These are phyloP conservation scores for Aromia moschata DNA, from an alignment of 2,888 invertebrate species.

Conservation along the genomic window DNA sequence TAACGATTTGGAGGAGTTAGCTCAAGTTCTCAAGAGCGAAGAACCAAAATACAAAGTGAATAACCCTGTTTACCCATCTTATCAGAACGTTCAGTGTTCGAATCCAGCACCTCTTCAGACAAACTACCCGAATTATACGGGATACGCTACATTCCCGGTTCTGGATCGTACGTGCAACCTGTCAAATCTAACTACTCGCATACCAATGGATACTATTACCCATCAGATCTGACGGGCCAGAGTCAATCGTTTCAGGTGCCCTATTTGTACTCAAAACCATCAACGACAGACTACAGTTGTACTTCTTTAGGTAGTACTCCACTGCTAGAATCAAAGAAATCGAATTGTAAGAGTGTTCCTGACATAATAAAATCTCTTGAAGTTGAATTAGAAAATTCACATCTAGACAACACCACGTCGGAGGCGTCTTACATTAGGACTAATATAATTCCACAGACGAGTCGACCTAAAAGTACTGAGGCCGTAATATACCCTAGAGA, in stretches of 20 bases:
- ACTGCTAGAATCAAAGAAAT: conserved; percentile 22
- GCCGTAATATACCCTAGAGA: conserved; percentile 40
- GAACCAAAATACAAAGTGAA: conserved; percentile 32
- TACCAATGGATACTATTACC: conserved; percentile 43
- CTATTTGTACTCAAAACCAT: conserved; percentile 28
- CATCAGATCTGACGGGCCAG: conserved; percentile 23
- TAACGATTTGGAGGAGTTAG: conserved; percentile 90
- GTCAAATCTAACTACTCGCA: conserved; percentile 35
- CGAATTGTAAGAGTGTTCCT: conserved; percentile 66
- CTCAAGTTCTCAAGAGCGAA: conserved; percentile 73
- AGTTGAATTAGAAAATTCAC: conserved; percentile 67
- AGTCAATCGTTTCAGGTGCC: conserved; percentile 16
- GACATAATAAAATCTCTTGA: conserved; percentile 80
- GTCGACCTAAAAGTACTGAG: conserved; percentile 47
- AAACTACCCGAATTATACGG: conserved; percentile 33
- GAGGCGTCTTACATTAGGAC: conserved; percentile 30
- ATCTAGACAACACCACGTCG: conserved; percentile 47
- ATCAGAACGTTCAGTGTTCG: conserved; percentile 22
- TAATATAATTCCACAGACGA: conserved; percentile 27
- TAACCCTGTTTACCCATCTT: conserved; percentile 31
- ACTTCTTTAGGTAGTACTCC: conserved; percentile 9
- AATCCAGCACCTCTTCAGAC: conserved; percentile 28
- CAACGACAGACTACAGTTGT: conserved; percentile 15
- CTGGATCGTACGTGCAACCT: conserved; percentile 34
- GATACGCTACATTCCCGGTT: conserved; percentile 45